Base-by-base conservation (phyloP, 2,888 invertebrate genomes). In the Cinara cedri region DNA sequence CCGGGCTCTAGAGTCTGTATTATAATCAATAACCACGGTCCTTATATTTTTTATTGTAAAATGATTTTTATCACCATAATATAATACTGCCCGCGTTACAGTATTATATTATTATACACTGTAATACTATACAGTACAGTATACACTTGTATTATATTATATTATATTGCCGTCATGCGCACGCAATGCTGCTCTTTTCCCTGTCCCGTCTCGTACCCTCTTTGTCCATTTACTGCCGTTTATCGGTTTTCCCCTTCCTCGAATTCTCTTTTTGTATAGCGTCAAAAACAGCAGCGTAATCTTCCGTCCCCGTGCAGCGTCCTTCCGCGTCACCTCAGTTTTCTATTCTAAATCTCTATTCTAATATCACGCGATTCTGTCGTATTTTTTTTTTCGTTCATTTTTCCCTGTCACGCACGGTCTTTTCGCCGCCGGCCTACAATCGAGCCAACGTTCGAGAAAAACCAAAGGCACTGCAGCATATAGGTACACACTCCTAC, bases 231-330 rank as follows among this genome's bases (percentile, higher is more conserved):
- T 65, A 19, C 74, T 75, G 54, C 54, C 74, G 54, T 75, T 75
- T 75, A 75, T 75, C 74, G 74, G 74, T 54, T 75, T 75, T 65
- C 24, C 44, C 74, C n/a, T 63, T 51, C 74, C 44, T 10, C 21
- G 16, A 34, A 34, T n/a, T 54, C 54, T 65, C 42, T 74, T 51
- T 62, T 54, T 21, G 54, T 34, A 49, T 19, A 65, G 63, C 74
- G 74, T 75, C 74, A 63, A 75, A 75, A 75, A 75, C 74, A 75
- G 74, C 74, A 63, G 24, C 74, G 63, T 65, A 75, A 75, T 75
- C 74, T 75, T 75, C 74, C 44, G 65, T 72, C 1, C 11, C 57
- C 60, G 34, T 6, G 34, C 34, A 3, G 34, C 34, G 34, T 34
- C 34, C 34, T 3, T 34, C 10, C 42, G 44, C 42, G 44, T 42